Evolutionary conservation across 2,113 vertebrate species (phyloP).

Genomic region (Coptodon bakossiorum): DNA sequence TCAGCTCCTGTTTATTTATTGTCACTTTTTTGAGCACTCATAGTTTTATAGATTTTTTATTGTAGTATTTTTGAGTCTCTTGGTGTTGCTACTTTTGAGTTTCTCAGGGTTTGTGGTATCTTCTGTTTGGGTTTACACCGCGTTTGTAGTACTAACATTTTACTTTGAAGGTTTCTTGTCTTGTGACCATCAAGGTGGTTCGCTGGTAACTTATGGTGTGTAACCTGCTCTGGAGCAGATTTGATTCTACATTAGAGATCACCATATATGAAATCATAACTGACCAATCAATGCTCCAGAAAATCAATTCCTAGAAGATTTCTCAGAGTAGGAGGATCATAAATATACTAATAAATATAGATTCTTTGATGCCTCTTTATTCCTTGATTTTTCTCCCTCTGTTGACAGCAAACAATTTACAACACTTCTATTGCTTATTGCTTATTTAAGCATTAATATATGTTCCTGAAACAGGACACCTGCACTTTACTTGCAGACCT

Average conservation of each 20-base stretch:
- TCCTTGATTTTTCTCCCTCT: neutral
- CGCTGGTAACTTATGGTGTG: neutral
- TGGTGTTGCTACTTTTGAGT: neutral
- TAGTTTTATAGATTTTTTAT: neutral
- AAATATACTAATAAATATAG: neutral
- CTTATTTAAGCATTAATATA: neutral
- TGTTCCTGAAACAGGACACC: neutral
- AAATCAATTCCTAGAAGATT: neutral
- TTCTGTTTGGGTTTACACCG: neutral
- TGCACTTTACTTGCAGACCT: neutral
- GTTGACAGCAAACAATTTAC: neutral
- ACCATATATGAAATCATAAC: neutral
- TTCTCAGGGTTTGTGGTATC: neutral
- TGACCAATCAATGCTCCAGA: neutral
- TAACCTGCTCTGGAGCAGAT: neutral
- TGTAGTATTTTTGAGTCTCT: neutral
- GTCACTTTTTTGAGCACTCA: neutral
- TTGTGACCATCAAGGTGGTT: neutral
- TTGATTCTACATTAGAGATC: neutral
- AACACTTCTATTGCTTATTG: neutral
- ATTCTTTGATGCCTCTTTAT: neutral
- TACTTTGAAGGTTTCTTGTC: neutral
- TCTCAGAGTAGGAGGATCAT: neutral
- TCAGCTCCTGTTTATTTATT: neutral
- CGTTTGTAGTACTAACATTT: neutral